Percentiles rank a stretch among this genome's conserved stretches.
These are phyloP conservation scores for Leptodirus hochenwartii DNA, from an alignment of 2,888 invertebrate species.

Conservation along the genomic window DNA sequence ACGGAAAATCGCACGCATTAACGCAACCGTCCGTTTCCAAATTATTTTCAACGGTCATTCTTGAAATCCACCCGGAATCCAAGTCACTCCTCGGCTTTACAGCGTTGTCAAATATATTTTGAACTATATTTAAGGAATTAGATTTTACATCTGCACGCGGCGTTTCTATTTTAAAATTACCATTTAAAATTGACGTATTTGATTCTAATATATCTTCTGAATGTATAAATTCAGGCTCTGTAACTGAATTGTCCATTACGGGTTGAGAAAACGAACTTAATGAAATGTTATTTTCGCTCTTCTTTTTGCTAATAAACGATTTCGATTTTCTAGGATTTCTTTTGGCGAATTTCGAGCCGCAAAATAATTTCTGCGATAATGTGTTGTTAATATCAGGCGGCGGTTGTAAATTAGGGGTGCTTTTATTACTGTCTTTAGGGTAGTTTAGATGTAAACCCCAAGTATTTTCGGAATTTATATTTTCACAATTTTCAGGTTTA, in stretches of 20 bases:
- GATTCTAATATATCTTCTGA: too few relatives aligned
- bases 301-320: conserved; percentile 23
- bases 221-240: background rate
- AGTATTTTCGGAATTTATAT: conserved; percentile 21
- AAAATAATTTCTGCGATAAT: conserved; percentile 48
- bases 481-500: background rate
- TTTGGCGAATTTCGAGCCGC: conserved; percentile 45
- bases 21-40: conserved; percentile 11
- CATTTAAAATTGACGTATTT: conserved; percentile 5
- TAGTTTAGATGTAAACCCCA: conserved; percentile 33
- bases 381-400: conserved; percentile 22
- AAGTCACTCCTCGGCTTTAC: conserved; percentile 22
- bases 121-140: conserved; percentile 20
- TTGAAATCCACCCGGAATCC: conserved; percentile 39
- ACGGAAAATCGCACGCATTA: conserved; percentile 20
- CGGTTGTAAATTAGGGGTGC: too few relatives aligned
- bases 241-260: too few relatives aligned
- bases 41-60: conserved; percentile 21
- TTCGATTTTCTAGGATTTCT: conserved; percentile 60
- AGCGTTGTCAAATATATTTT: conserved; percentile 17
- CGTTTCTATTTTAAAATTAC: conserved; percentile 12
- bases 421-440: too few relatives aligned
- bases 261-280: conserved; percentile 14
- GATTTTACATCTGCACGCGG: conserved; percentile 10
- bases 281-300: conserved; percentile 13